Percentiles rank a stretch among this genome's conserved stretches.
Evolutionary conservation across 2,113 vertebrate genomes (phyloP).

Genomic region (Sinocyclocheilus anophthalmus): DNA sequence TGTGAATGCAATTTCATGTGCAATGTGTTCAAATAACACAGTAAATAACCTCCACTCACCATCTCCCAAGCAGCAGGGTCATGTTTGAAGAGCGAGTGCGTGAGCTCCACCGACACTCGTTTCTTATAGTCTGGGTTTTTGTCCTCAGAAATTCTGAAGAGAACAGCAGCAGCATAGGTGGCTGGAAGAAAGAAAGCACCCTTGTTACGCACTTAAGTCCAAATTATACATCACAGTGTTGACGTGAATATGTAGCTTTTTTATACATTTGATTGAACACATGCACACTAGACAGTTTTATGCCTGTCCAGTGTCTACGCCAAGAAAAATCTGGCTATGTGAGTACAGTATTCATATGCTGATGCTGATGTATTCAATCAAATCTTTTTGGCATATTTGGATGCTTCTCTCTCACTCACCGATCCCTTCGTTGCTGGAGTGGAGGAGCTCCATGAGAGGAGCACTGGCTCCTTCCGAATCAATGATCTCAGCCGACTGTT

Average conservation of each 20-base stretch:
- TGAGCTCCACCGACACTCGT: constrained; percentile 92
- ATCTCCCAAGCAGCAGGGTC: constrained; percentile 90
- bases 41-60: constrained; percentile 72
- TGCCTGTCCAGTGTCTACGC: no score
- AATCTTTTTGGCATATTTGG: constrained; percentile 31
- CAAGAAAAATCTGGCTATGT: not conserved
- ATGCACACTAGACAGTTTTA: not conserved
- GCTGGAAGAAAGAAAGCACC: constrained; percentile 69
- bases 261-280: no score
- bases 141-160: constrained; percentile 97
- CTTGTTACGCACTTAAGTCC: not conserved
- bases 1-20: not conserved
- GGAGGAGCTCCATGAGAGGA: constrained; percentile 92
- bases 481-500: constrained; percentile 85
- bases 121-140: constrained; percentile 93
- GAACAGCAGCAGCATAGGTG: constrained; percentile 91
- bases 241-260: not conserved
- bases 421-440: constrained; percentile 95
- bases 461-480: constrained; percentile 91
- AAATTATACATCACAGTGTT: not conserved
- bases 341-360: not conserved
- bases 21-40: not conserved
- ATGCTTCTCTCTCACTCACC: constrained; percentile 75
- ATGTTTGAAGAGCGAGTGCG: constrained; percentile 93
- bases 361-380: not conserved